phyloP scores from a whole-genome alignment of 2,888 invertebrate genomes.

The Malthinus seriepunctatus region DNA sequence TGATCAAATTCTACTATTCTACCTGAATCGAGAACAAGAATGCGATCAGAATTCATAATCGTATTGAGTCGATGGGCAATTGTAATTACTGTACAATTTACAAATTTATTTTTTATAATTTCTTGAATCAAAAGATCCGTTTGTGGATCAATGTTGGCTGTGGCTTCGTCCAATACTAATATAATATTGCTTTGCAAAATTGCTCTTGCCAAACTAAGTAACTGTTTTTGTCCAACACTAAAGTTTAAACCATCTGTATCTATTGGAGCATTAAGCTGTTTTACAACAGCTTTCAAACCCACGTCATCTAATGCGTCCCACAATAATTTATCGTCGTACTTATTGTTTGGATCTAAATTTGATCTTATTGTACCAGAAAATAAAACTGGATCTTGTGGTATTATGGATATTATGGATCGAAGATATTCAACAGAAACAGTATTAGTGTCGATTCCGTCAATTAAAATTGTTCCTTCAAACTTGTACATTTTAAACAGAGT shows the following conservation, averaged over 20 bases:
- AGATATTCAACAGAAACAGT: constrained; percentile 72
- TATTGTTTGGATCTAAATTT: constrained; percentile 85
- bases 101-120: constrained; percentile 72
- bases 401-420: constrained; percentile 77
- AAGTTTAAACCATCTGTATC: constrained; percentile 63
- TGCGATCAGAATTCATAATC: constrained; percentile 80
- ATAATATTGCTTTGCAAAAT: constrained; percentile 53
- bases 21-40: constrained; percentile 78
- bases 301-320: constrained; percentile 84
- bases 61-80: constrained; percentile 82
- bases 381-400: constrained; percentile 83
- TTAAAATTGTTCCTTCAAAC: constrained; percentile 73
- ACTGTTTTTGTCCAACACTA: constrained; percentile 62
- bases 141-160: constrained; percentile 76
- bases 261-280: constrained; percentile 68
- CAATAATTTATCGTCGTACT: constrained; percentile 74
- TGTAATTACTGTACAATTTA: constrained; percentile 75
- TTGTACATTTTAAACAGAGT: constrained; percentile 80
- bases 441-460: constrained; percentile 76
- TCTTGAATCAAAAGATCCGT: constrained; percentile 77
- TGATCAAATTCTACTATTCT: constrained; percentile 73
- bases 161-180: constrained; percentile 65
- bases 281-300: constrained; percentile 69
- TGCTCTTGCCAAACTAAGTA: constrained; percentile 69
- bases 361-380: constrained; percentile 84